These are phyloP conservation scores for Lutjanus erythropterus DNA, from an alignment of 2,113 vertebrate genomes.

Conservation along the genomic window DNA sequence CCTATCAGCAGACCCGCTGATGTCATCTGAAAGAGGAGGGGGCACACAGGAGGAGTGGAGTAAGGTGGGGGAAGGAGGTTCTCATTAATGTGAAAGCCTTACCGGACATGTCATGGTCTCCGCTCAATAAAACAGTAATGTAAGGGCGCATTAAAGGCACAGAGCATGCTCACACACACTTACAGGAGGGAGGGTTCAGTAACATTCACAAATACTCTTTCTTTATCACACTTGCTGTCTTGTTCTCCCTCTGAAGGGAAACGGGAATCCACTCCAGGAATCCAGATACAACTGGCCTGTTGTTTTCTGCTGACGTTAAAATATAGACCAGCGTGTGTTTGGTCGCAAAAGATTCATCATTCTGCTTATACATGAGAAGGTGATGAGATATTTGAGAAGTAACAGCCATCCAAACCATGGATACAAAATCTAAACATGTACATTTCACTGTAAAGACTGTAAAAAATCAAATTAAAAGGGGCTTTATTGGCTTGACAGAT, in stretches of 20 bases:
- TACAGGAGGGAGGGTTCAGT: neutral
- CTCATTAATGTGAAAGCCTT: conserved; percentile 63
- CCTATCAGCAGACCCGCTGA: conserved; percentile 24
- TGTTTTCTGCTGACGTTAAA: conserved; percentile 1
- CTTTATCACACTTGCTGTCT: conserved; percentile 6
- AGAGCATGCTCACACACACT: neutral
- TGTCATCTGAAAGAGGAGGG: conserved; percentile 38
- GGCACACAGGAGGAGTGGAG: neutral
- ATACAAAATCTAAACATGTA: no score
- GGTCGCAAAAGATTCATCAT: neutral
- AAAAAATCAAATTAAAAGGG: no score
- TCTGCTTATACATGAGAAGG: neutral
- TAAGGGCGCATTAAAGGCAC: conserved; percentile 38
- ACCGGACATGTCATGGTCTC: conserved; percentile 25
- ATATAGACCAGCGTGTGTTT: neutral
- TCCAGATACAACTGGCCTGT: neutral
- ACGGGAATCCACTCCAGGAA: neutral
- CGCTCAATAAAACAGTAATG: conserved; percentile 41
- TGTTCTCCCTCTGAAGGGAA: neutral
- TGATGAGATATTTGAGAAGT: neutral
- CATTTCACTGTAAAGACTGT: no score
- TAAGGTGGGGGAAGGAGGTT: neutral
- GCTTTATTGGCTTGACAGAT: no score
- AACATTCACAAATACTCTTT: neutral
- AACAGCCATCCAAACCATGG: no score